phyloP scores from a whole-genome alignment of 2,113 vertebrate species.

The Melozone crissalis region DNA sequence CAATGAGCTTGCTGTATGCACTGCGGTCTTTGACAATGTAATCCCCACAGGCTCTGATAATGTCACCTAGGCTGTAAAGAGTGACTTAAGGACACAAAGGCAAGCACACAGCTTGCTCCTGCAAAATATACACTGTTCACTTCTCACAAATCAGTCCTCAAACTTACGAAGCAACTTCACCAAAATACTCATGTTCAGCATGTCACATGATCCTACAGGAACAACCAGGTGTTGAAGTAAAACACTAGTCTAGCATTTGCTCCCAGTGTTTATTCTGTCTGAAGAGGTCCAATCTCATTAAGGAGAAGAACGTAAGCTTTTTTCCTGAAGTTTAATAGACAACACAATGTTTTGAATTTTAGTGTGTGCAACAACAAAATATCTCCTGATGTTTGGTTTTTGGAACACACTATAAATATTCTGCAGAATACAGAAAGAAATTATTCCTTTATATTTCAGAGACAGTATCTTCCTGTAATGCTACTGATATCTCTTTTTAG shows the following conservation, averaged over 20 bases:
- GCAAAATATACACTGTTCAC: neutral
- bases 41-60: neutral
- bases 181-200: neutral
- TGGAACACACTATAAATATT: neutral
- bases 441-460: neutral
- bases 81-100: neutral
- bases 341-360: neutral
- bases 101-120: neutral
- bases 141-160: neutral
- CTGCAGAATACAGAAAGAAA: neutral
- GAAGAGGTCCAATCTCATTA: neutral
- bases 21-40: neutral
- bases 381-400: neutral
- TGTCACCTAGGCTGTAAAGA: neutral
- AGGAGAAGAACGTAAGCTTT: neutral
- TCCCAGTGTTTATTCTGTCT: neutral
- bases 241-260: neutral
- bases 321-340: neutral
- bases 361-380: neutral
- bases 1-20: neutral
- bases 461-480: neutral
- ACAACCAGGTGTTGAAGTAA: neutral
- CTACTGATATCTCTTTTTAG: neutral
- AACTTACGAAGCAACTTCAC: neutral
- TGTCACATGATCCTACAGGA: neutral